Percentiles rank a stretch among this genome's conserved stretches.
Conservation (phyloP, 2,888 invertebrate genomes). For the Melieria picta region DNA sequence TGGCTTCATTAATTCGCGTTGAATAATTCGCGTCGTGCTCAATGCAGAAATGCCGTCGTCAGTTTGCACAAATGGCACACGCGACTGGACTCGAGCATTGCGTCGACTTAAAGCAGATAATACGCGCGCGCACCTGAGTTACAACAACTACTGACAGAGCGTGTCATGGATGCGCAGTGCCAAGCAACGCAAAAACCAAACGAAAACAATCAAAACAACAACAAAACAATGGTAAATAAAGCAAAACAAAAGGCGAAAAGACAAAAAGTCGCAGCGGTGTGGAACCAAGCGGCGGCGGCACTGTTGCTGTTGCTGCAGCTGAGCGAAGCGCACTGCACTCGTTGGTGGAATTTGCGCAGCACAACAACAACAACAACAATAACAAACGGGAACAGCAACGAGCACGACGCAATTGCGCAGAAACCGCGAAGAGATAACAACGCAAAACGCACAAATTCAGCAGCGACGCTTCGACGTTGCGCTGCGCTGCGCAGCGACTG, state of each 20-base stretch:
- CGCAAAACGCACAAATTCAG: no score
- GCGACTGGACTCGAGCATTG: conserved; percentile 10
- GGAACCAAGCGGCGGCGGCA: no score
- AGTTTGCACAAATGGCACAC: background rate
- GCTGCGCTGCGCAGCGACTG: no score
- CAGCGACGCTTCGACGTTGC: no score
- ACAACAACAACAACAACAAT: conserved; percentile 24
- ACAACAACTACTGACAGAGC: conserved; percentile 54
- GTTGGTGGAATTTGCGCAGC: conserved; percentile 17
- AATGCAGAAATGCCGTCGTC: background rate
- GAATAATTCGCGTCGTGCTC: background rate
- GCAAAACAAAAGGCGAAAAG: conserved; percentile 31
- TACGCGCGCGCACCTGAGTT: conserved; percentile 60
- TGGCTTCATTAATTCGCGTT: no score
- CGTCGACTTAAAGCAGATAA: conserved; percentile 43
- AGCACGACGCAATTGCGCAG: conserved; percentile 10
- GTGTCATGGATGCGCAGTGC: conserved; percentile 55
- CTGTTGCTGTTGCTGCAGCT: no score
- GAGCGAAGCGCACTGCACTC: no score
- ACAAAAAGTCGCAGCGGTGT: no score
- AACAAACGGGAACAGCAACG: conserved; percentile 9
- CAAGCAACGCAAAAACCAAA: conserved; percentile 33
- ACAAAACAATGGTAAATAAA: conserved; percentile 29
- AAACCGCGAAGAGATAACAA: background rate
- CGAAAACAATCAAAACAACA: conserved; percentile 27